phyloP scores from a whole-genome alignment of 2,113 vertebrate species.

The Octodon degus region DNA sequence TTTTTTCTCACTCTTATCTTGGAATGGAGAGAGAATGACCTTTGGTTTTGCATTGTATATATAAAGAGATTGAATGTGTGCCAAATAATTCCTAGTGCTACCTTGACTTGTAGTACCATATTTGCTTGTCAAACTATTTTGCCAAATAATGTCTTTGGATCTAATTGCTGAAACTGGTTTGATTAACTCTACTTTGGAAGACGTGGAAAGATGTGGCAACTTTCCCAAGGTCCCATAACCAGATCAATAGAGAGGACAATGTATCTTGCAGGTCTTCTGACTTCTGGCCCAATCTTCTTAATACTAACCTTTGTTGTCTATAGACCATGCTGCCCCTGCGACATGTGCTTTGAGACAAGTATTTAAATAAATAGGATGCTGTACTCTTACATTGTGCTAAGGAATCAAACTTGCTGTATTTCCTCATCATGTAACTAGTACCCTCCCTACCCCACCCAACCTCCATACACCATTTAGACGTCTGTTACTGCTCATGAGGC shows the following conservation, averaged over 20 bases:
- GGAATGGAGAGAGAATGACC: conserved; percentile 34
- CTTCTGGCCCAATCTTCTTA: background rate
- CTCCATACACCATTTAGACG: background rate
- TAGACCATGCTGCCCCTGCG: background rate
- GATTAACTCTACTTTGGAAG: background rate
- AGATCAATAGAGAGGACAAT: background rate
- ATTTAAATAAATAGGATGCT: conserved; percentile 29
- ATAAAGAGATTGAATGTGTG: background rate
- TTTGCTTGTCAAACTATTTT: conserved; percentile 9
- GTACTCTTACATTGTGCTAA: background rate
- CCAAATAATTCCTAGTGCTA: background rate
- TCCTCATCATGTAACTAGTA: background rate
- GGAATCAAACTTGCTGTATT: conserved; percentile 14
- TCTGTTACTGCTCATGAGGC: background rate
- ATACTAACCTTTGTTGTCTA: background rate
- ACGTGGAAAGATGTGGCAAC: background rate
- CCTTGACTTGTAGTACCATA: conserved; percentile 27
- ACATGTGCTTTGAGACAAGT: conserved; percentile 31
- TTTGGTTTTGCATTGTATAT: background rate
- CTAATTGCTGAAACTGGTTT: conserved; percentile 6
- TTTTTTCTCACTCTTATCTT: background rate
- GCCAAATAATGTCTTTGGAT: conserved; percentile 32
- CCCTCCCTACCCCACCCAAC: background rate
- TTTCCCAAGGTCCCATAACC: background rate
- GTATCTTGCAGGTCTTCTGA: background rate